Evolutionary conservation across 2,113 vertebrate genomes (phyloP).

Genomic region (Podocnemis expansa): DNA sequence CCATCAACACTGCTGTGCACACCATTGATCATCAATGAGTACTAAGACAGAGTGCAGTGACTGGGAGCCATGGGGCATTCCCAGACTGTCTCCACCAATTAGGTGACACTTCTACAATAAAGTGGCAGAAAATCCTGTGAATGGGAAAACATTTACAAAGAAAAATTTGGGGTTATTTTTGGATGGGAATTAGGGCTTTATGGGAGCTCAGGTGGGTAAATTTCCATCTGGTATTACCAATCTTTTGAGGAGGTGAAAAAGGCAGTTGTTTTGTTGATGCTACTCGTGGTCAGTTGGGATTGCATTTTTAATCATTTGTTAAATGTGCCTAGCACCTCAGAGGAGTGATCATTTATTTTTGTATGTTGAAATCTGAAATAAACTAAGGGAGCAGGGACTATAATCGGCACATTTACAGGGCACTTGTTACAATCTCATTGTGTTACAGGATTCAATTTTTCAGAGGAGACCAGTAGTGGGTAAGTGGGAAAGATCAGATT

Average conservation of each 20-base stretch:
- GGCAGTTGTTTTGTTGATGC: conserved; percentile 15
- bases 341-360: not conserved
- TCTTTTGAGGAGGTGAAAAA: not conserved
- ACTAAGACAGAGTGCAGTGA: not conserved
- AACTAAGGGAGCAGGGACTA: not conserved
- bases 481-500: not conserved
- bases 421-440: not conserved
- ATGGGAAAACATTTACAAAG: not conserved
- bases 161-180: not conserved
- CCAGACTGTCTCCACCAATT: not conserved
- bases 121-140: not conserved
- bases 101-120: not conserved
- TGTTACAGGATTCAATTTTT: not conserved
- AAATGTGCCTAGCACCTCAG: not conserved
- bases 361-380: not conserved
- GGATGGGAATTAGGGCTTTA: not conserved
- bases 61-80: not conserved
- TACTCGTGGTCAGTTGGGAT: not conserved
- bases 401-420: not conserved
- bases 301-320: conserved; percentile 6
- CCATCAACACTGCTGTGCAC: not conserved
- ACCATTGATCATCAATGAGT: not conserved
- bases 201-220: not conserved
- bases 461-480: not conserved
- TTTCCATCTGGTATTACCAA: not conserved